Evolutionary conservation across 2,888 invertebrate genomes (phyloP).

Genomic region (Eilema caniola): DNA sequence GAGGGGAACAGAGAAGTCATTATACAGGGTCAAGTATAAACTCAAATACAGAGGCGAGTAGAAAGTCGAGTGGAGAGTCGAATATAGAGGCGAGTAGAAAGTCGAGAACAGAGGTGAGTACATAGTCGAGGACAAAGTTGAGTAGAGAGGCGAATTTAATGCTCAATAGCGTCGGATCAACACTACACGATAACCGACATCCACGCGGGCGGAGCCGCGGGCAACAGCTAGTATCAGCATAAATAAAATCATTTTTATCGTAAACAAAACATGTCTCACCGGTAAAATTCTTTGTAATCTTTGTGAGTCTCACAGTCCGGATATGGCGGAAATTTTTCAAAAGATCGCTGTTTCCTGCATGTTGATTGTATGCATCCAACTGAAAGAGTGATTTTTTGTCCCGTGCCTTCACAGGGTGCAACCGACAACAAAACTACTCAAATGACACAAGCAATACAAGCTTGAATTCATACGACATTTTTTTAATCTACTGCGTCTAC

Average conservation of each 20-base stretch:
- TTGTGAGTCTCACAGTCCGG: constrained; percentile 71
- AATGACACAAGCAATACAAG: constrained; percentile 30
- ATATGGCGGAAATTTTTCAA: constrained; percentile 83
- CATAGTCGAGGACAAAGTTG: no score
- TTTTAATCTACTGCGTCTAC: constrained; percentile 18
- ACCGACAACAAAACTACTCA: constrained; percentile 46
- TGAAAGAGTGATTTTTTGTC: constrained; percentile 75
- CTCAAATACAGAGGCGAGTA: no score
- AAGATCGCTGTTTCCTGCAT: constrained; percentile 78
- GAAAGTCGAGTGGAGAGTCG: no score
- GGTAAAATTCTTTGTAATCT: constrained; percentile 53
- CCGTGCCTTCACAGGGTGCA: constrained; percentile 57
- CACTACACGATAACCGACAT: no score
- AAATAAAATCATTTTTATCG: background rate
- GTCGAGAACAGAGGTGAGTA: no score
- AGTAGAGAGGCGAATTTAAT: no score
- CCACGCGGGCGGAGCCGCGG: no score
- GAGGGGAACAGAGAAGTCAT: no score
- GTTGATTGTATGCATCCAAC: constrained; percentile 85
- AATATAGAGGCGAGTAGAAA: no score
- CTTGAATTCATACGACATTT: background rate
- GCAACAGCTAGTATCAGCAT: background rate
- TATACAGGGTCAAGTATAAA: no score
- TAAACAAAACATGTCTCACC: constrained; percentile 1
- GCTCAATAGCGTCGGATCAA: no score